phyloP scores from a whole-genome alignment of 2,888 invertebrate species.

The Gordius sp. region DNA sequence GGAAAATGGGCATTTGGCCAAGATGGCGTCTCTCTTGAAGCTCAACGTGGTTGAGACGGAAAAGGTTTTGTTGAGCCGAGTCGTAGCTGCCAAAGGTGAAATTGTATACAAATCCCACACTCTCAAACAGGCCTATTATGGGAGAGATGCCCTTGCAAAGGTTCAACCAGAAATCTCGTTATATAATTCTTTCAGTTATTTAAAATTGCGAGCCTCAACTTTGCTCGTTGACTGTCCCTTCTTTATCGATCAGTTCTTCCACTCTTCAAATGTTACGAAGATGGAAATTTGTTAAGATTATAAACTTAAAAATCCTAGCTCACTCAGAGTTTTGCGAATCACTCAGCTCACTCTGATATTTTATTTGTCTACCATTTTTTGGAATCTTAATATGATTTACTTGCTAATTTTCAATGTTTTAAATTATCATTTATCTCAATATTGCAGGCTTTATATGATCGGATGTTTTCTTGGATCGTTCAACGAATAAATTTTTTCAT shows the following conservation, averaged over 20 bases:
- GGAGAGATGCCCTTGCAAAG: conserved; percentile 70
- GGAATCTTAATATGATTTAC: too few relatives aligned
- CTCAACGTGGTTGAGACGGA: conserved; percentile 42
- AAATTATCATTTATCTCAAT: too few relatives aligned
- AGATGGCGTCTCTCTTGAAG: conserved; percentile 37
- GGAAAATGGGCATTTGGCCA: conserved; percentile 34
- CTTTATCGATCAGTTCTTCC: too few relatives aligned
- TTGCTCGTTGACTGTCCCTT: too few relatives aligned
- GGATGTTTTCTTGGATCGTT: conserved; percentile 78
- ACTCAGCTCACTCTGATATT: too few relatives aligned
- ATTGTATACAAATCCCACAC: conserved; percentile 68
- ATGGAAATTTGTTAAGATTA: too few relatives aligned
- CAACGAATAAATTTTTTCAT: conserved; percentile 67
- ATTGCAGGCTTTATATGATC: conserved; percentile 59
- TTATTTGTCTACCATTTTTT: too few relatives aligned
- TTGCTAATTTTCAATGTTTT: too few relatives aligned
- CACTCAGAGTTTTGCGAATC: too few relatives aligned
- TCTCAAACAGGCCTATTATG: conserved; percentile 53
- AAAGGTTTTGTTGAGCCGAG: conserved; percentile 51
- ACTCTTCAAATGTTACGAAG: too few relatives aligned
- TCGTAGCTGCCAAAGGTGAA: conserved; percentile 72
- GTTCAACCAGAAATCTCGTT: conserved; percentile 27
- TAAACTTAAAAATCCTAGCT: too few relatives aligned
- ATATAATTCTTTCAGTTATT: background rate
- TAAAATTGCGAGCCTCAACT: too few relatives aligned